phyloP scores from a whole-genome alignment of 1,140 invertebrate species.

The Paraescarpia echinospica region DNA sequence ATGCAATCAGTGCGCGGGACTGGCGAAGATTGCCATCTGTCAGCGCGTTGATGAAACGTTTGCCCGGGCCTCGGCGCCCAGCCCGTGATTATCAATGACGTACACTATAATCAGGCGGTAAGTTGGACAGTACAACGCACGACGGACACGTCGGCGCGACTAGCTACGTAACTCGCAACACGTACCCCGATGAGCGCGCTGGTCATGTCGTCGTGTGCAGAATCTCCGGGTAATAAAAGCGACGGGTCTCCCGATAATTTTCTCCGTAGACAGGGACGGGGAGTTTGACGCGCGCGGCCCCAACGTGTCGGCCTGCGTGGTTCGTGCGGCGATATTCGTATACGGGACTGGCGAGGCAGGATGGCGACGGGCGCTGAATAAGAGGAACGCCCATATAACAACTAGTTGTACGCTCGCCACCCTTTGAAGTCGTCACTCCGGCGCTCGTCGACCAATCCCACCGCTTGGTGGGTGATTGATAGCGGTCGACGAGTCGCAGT shows the following conservation, averaged over 20 bases:
- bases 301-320: not conserved
- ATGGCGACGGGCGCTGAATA: not conserved
- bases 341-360: not conserved
- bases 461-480: not conserved
- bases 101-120: not conserved
- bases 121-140: not conserved
- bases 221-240: not conserved
- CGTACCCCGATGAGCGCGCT: not conserved
- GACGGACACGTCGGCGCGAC: not conserved
- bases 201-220: not conserved
- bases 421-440: not conserved
- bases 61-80: not conserved
- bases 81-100: not conserved
- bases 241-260: not conserved
- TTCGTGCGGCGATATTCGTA: not conserved
- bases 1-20: not conserved
- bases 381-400: conserved; percentile 4
- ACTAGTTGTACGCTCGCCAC: not conserved
- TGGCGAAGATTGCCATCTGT: not conserved
- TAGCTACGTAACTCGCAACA: not conserved
- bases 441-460: not conserved
- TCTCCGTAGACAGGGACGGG: not conserved
- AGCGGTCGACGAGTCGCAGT: not conserved
- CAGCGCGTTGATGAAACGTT: not conserved
- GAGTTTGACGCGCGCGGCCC: not conserved